phyloP scores from a whole-genome alignment of 2,888 invertebrate genomes.

The Hoplodrina blanda region DNA sequence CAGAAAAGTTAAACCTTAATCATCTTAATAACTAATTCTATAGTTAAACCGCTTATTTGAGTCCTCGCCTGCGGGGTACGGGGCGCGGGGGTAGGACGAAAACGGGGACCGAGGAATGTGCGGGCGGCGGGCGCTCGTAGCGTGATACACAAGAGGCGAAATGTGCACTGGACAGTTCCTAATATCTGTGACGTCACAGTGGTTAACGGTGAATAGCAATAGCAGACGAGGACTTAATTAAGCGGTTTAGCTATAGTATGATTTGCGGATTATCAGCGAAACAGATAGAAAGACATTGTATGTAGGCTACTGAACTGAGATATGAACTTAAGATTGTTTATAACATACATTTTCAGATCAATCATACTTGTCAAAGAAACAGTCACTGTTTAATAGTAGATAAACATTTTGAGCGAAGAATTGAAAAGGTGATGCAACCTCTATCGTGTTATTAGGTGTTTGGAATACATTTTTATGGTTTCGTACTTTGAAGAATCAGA shows the following conservation, averaged over 20 bases:
- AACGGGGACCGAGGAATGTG: too few species aligned
- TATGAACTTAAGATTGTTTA: slow-evolving; percentile 27
- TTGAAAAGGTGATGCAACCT: not conserved
- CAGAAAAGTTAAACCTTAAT: not conserved
- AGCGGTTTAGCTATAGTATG: not conserved
- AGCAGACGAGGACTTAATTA: too few species aligned
- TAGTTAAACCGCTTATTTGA: too few species aligned
- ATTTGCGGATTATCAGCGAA: slow-evolving; percentile 9
- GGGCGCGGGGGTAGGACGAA: too few species aligned
- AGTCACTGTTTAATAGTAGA: not conserved
- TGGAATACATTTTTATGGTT: not conserved
- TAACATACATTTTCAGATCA: slow-evolving; percentile 26
- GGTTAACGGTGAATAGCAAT: too few species aligned
- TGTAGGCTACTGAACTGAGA: slow-evolving; percentile 42
- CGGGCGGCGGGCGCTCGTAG: too few species aligned
- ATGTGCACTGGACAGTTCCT: too few species aligned
- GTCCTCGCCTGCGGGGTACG: too few species aligned
- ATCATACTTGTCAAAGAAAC: slow-evolving; percentile 40
- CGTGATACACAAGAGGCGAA: too few species aligned
- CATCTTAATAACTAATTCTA: not conserved
- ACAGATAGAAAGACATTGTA: slow-evolving; percentile 4
- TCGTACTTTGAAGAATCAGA: not conserved
- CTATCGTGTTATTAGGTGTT: too few species aligned
- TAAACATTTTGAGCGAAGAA: not conserved
- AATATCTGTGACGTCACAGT: too few species aligned